A percentile compares a stretch with the other conserved stretches of the same genome.
phyloP scores from a whole-genome alignment of 2,797 vertebrate genomes.

The Ispidina picta region DNA sequence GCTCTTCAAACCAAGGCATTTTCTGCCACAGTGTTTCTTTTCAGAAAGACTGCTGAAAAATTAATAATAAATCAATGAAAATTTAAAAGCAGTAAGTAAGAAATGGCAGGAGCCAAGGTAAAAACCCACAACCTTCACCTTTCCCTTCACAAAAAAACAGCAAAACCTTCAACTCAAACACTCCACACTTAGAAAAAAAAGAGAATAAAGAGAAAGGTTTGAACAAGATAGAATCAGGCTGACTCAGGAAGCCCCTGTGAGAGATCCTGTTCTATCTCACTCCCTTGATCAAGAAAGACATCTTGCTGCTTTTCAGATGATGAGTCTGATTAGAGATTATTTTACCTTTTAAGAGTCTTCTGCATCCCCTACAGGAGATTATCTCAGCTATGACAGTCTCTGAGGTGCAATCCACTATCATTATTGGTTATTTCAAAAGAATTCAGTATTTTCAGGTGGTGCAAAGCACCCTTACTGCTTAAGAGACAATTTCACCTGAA shows the following conservation, averaged over 20 bases:
- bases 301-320: background rate
- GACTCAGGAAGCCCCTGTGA: background rate
- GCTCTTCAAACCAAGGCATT: background rate
- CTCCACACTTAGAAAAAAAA: too few relatives aligned
- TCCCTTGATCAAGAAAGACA: background rate
- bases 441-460: background rate
- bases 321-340: background rate
- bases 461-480: background rate
- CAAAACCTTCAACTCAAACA: accelerated
- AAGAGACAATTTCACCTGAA: background rate
- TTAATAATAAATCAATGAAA: background rate
- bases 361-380: background rate
- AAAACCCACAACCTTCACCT: background rate
- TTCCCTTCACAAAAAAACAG: background rate
- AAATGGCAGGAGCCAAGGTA: background rate
- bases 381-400: background rate
- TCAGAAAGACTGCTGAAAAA: background rate
- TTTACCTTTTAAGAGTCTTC: background rate
- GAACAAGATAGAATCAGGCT: background rate
- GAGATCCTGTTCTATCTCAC: background rate
- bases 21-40: background rate
- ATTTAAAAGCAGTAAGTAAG: too few relatives aligned
- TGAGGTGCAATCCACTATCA: background rate
- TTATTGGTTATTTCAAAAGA: background rate
- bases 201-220: background rate